Evolutionary conservation across 2,888 invertebrate genomes (phyloP), one percentile per base, ranked within the genome.

Genomic region (Elegia similella): DNA sequence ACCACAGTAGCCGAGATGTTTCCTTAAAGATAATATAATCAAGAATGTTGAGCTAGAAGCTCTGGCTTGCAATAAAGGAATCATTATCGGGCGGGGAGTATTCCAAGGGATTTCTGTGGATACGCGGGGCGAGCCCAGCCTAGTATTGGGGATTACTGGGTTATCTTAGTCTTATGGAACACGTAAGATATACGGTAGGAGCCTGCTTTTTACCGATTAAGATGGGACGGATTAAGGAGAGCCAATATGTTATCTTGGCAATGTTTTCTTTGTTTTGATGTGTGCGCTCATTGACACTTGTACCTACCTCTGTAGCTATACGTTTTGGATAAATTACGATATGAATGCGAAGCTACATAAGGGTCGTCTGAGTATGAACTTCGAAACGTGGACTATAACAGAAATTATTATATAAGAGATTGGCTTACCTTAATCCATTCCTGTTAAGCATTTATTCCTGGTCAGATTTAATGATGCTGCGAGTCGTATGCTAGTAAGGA

Each of bases 11-110:
- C 61, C 62, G 65, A 66, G 69, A 73, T 72, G 68, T 71, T 75
- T 69, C 67, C 65, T 68, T 66, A 66, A 53, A 64, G 61, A 66
- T 67, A 77, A 74, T 73, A 69, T 75, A 75, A 78, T 76, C 73
- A 76, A 65, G 70, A 69, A 73, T 68, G 70, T 66, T 66, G 69
- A 69, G 67, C 64, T 63, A 29, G 38, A 38, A 38, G 61, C 61
- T 62, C 63, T 58, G 58, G 60, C 68, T 63, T 68, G 70, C 74
- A 72, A 75, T 74, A 69, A 70, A 65, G 68, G 67, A 74, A 73
- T 72, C 73, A 76, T 79, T 74, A 75, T 69, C 72, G 72, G 67
- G 62, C 66, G 67, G 62, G 62, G 62, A 67, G 72, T 72, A 64
- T 73, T 76, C 60, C 60, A 61, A 55, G 63, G 70, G 69, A 66